Percentiles rank a stretch among this genome's conserved stretches.
phyloP scores from a whole-genome alignment of 2,888 invertebrate species.

The Prosapia bicincta region DNA sequence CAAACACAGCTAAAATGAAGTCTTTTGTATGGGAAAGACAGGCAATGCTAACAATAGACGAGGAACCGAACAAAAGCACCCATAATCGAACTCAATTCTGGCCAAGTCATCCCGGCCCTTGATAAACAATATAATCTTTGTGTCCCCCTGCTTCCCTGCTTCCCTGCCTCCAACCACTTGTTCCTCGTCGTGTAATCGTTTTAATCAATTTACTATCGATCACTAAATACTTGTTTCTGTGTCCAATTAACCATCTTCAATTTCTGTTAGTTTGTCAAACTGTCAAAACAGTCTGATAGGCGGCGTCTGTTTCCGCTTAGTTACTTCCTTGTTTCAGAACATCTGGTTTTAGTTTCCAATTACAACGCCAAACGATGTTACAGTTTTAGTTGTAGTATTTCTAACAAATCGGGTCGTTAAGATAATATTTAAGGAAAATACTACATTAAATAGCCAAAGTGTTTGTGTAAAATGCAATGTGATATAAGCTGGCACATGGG shows the following conservation, averaged over 20 bases:
- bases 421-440: too few species aligned
- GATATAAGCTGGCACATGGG: too few species aligned
- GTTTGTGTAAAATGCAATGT: too few species aligned
- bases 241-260: background rate
- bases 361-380: too few species aligned
- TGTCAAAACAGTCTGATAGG: background rate
- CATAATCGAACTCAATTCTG: constrained; percentile 25
- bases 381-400: too few species aligned
- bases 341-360: too few species aligned
- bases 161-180: constrained; percentile 10
- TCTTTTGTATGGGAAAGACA: constrained; percentile 16
- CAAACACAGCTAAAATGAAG: constrained; percentile 18
- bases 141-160: background rate
- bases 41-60: constrained; percentile 10
- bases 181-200: constrained; percentile 17
- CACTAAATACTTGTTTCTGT: background rate
- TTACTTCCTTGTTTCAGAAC: background rate
- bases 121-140: constrained; percentile 25
- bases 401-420: too few species aligned
- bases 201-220: constrained; percentile 17
- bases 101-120: constrained; percentile 21
- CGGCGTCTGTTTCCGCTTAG: background rate
- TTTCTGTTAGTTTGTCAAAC: background rate
- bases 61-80: constrained; percentile 18
- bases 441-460: too few species aligned